Evolutionary conservation across 2,797 vertebrate species (phyloP), one percentile per base, ranked within the genome.

Genomic region (Rhadinocentrus ornatus): DNA sequence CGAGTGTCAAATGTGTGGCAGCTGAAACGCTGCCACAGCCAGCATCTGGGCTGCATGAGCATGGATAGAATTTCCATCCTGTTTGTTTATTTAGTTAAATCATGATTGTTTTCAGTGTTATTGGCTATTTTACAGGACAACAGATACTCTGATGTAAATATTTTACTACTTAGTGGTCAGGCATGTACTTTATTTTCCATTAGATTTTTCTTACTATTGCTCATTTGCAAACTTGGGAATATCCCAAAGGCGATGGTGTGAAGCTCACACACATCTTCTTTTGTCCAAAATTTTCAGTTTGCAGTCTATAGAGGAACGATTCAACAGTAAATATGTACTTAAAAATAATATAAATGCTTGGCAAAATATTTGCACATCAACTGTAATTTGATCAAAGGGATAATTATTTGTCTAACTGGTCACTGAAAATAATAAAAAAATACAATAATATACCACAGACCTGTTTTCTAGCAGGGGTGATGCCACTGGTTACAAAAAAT

Each of bases 21-120:
- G 41, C 48, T 73, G 81, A 73, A 73, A 52, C 24, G 26, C 55
- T 61, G 65, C 74, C 81, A 77, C 61, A 2, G 53, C 62, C 61
- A 64, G 61, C 69, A 69, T 75, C 78, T 75, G 68, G 61, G 1
- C 48, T 6, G 61, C 61, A 27, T 22, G 35, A 53, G 56, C 32
- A 53, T 3, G 15, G 50, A 44, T 24, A 18, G 41, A 41, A 66
- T 65, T 1, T 31, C 66, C 71, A 64, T 11, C 46, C 63, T 57
- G 69, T 57, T 75, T 57, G 69, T 57, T 75, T 58, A 50, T 41
- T 70, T 59, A 52, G 27, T 26, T 3, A 35, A 73, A 69, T 58
- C 24, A 1, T 0, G 41, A 58, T 29, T 37, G 50, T 53, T 77
- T 34, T 59, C 31, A 0, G 0, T 10, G 58, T 54, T 27, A 34